These are phyloP conservation scores for Melanitta fusca DNA, from an alignment of 2,797 vertebrate species.

Conservation along the genomic window DNA sequence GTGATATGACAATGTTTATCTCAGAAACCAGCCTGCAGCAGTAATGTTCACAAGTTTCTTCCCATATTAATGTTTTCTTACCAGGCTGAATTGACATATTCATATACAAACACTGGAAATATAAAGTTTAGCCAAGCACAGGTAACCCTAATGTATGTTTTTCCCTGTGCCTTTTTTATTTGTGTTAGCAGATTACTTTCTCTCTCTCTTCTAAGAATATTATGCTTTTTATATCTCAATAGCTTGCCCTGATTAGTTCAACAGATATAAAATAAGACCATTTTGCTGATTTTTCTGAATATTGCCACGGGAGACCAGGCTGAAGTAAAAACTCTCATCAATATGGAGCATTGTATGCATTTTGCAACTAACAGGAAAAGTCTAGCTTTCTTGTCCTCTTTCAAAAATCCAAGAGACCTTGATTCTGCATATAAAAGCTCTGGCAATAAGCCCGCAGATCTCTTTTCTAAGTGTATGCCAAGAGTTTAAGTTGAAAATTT, in stretches of 20 bases:
- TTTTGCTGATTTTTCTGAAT: conserved; percentile 21
- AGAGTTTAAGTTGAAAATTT: conserved; percentile 2
- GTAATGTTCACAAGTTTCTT: neutral
- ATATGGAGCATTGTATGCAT: neutral
- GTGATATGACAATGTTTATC: neutral
- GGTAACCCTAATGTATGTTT: neutral
- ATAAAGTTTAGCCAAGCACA: neutral
- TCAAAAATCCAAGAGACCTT: conserved; percentile 49
- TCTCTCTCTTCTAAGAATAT: neutral
- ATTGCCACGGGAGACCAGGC: neutral
- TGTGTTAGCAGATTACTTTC: neutral
- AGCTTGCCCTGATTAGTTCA: neutral
- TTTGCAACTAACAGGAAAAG: conserved; percentile 16
- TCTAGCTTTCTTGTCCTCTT: conserved; percentile 31
- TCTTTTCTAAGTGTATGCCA: neutral
- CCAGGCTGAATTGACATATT: neutral
- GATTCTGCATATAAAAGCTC: conserved; percentile 46
- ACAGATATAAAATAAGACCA: neutral
- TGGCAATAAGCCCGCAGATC: conserved; percentile 37
- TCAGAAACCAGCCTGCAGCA: neutral
- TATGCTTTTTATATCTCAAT: neutral
- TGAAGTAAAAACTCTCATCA: conserved; percentile 45
- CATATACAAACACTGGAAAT: neutral
- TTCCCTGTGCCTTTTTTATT: neutral
- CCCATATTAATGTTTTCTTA: neutral